Percentiles rank a stretch among this genome's conserved stretches.
Evolutionary conservation across 2,888 invertebrate genomes (phyloP).

Genomic region (Chalcosyrphus nemorum): DNA sequence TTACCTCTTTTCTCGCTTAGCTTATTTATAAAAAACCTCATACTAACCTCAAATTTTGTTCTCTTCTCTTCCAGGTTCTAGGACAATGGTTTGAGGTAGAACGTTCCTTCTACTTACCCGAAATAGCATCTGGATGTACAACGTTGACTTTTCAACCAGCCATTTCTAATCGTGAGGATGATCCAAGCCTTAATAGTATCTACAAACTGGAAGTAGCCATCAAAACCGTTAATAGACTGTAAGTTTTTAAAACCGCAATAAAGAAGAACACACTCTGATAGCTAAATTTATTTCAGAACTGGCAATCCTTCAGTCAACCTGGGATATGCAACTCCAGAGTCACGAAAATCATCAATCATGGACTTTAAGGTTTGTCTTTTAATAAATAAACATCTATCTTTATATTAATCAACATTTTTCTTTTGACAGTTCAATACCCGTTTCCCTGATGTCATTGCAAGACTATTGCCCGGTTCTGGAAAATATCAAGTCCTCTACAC

Average conservation of each 20-base stretch:
- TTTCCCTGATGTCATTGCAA: slow-evolving; percentile 86
- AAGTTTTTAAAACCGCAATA: slow-evolving; percentile 74
- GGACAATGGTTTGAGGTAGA: slow-evolving; percentile 91
- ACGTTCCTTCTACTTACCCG: slow-evolving; percentile 89
- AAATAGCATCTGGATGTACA: slow-evolving; percentile 88
- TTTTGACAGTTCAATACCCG: slow-evolving; percentile 84
- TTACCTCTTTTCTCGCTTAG: too few species aligned
- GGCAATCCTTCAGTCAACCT: slow-evolving; percentile 84
- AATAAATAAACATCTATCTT: neutral
- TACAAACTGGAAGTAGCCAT: slow-evolving; percentile 85
- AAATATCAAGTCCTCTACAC: slow-evolving; percentile 88
- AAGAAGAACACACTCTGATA: neutral
- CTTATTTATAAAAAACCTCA: too few species aligned
- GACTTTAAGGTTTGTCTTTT: slow-evolving; percentile 79
- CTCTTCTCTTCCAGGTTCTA: slow-evolving; percentile 81
- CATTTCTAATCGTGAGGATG: slow-evolving; percentile 75
- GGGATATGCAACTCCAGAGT: slow-evolving; percentile 86
- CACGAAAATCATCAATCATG: slow-evolving; percentile 83
- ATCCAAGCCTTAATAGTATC: slow-evolving; percentile 83
- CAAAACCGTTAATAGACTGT: slow-evolving; percentile 87
- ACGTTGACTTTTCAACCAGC: slow-evolving; percentile 84
- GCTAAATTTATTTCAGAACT: slow-evolving; percentile 83
- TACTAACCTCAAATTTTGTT: neutral
- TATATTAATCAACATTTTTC: neutral
- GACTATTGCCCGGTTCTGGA: slow-evolving; percentile 88